These are phyloP conservation scores for Drosophila repleta DNA, from an alignment of 1,140 invertebrate genomes.

Conservation along the genomic window DNA sequence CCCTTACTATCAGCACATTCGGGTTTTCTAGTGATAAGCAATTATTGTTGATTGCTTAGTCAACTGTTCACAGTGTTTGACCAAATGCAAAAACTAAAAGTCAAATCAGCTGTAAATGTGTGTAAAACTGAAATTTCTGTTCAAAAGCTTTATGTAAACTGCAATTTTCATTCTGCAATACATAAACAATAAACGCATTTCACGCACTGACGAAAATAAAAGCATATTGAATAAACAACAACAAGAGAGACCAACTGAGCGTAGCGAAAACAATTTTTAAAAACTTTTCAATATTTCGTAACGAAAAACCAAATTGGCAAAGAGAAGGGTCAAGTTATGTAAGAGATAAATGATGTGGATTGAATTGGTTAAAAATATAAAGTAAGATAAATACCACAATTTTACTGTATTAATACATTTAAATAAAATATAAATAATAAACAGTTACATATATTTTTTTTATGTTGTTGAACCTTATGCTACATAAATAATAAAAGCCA, in stretches of 20 bases:
- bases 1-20: conserved; percentile 42
- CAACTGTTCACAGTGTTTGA: conserved; percentile 21
- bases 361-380: too few species aligned
- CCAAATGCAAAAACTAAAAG: background rate
- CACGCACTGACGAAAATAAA: conserved; percentile 33
- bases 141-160: conserved; percentile 43
- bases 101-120: conserved; percentile 5
- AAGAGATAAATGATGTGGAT: background rate
- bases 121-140: conserved; percentile 8
- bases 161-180: conserved; percentile 56
- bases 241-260: conserved; percentile 17
- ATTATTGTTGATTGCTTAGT: conserved; percentile 24
- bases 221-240: conserved; percentile 38
- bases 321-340: conserved; percentile 32
- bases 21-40: conserved; percentile 39
- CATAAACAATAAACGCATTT: conserved; percentile 41
- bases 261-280: conserved; percentile 21
- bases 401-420: too few species aligned
- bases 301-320: background rate
- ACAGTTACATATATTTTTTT: too few species aligned
- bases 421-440: too few species aligned
- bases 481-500: too few species aligned
- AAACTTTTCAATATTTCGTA: conserved; percentile 21
- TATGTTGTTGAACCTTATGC: too few species aligned
- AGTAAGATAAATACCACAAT: too few species aligned